Conservation (phyloP, 2,888 invertebrate species). For the Morpho deidamia region DNA sequence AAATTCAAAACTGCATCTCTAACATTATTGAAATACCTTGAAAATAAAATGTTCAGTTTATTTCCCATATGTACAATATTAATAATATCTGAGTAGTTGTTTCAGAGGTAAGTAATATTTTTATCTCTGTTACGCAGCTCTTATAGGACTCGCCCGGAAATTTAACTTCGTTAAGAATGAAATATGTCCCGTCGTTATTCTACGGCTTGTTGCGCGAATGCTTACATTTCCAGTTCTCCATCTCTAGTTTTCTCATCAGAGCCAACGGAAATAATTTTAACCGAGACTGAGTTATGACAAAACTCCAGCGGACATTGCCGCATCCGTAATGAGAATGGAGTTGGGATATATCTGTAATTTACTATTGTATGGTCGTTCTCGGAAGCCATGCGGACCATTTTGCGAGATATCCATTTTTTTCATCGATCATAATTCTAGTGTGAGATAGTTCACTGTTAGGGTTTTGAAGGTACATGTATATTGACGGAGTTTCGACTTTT, state of each 20-base stretch:
- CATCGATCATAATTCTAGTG: not conserved
- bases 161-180: conserved; percentile 78
- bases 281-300: conserved; percentile 78
- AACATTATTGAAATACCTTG: too few species aligned
- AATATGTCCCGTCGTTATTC: conserved; percentile 75
- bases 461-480: too few species aligned
- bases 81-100: not conserved
- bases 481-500: too few species aligned
- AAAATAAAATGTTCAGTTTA: too few species aligned
- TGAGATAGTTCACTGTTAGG: not conserved
- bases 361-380: conserved; percentile 62
- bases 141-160: conserved; percentile 70
- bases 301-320: conserved; percentile 76
- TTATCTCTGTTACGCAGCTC: conserved; percentile 74
- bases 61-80: too few species aligned
- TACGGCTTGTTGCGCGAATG: conserved; percentile 74
- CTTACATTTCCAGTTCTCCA: conserved; percentile 71
- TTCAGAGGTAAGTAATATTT: conserved; percentile 54
- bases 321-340: conserved; percentile 76
- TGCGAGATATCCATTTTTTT: too few species aligned
- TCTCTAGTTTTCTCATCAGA: conserved; percentile 78
- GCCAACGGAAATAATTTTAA: conserved; percentile 76
- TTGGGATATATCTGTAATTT: conserved; percentile 73
- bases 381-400: conserved; percentile 23
- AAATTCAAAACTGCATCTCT: too few species aligned